These are phyloP conservation scores for Brachionus rotundiformis DNA, from an alignment of 1,140 invertebrate species.

Conservation along the genomic window DNA sequence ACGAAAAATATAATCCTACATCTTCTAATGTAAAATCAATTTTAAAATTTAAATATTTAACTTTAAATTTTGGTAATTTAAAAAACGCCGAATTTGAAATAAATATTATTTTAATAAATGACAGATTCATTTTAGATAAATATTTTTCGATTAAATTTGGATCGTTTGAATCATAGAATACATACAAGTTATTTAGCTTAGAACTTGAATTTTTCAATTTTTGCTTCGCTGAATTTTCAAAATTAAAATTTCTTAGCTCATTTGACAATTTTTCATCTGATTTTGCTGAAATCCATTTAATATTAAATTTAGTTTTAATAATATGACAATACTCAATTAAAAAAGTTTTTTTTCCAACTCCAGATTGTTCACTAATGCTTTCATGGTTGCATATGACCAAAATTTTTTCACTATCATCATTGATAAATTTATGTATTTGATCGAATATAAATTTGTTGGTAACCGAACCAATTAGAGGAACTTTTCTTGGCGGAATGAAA, in stretches of 20 bases:
- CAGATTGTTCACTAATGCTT: background rate
- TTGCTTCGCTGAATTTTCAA: background rate
- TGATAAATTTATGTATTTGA: background rate
- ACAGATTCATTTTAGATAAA: background rate
- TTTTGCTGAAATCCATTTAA: conserved; percentile 23
- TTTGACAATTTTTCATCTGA: background rate
- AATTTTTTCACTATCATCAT: background rate
- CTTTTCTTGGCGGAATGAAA: background rate
- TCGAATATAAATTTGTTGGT: background rate
- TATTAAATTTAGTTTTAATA: background rate
- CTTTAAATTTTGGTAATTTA: background rate
- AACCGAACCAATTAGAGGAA: background rate
- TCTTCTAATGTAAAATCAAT: background rate
- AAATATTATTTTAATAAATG: background rate
- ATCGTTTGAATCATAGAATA: background rate
- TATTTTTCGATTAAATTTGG: background rate
- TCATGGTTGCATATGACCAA: background rate
- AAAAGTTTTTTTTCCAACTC: background rate
- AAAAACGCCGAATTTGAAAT: background rate
- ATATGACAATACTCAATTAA: background rate
- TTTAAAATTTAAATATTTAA: background rate
- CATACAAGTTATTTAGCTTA: background rate
- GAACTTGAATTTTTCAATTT: background rate
- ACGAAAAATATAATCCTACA: background rate
- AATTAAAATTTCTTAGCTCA: background rate